Evolutionary conservation across 2,888 invertebrate genomes (phyloP).

Genomic region (Anodontia alba): DNA sequence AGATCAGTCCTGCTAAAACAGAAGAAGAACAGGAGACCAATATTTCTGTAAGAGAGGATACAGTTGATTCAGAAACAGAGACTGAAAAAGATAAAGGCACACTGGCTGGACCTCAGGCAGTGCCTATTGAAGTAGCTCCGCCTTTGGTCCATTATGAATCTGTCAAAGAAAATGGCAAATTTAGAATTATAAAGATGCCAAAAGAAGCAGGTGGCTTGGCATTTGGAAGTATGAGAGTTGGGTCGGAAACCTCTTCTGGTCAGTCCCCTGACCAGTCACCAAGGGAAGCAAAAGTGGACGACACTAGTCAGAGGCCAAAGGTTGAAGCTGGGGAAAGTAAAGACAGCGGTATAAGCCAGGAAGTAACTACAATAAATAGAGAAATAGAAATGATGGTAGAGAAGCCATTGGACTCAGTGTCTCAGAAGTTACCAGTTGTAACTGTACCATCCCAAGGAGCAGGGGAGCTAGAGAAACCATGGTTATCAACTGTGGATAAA

Average conservation of each 20-base stretch:
- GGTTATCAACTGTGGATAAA: not conserved
- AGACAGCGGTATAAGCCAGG: not conserved
- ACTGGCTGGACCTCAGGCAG: not conserved
- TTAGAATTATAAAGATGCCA: slow-evolving; percentile 56
- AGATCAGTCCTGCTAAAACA: not conserved
- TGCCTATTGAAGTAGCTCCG: slow-evolving; percentile 37
- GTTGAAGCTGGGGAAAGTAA: not conserved
- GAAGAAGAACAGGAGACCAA: not conserved
- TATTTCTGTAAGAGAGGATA: slow-evolving; percentile 4
- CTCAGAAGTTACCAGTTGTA: not conserved
- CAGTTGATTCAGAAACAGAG: not conserved
- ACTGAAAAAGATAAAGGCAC: not conserved
- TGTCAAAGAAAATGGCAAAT: slow-evolving; percentile 57
- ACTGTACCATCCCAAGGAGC: not conserved
- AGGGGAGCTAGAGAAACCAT: not conserved
- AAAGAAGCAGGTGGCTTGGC: slow-evolving; percentile 40
- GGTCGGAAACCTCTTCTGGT: slow-evolving; percentile 26
- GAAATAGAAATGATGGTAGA: slow-evolving; percentile 9
- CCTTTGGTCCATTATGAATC: slow-evolving; percentile 56
- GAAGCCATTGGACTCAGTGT: not conserved
- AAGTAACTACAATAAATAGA: not conserved
- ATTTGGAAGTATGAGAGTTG: slow-evolving; percentile 42
- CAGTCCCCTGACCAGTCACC: slow-evolving; percentile 46
- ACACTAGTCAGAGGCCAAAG: not conserved
- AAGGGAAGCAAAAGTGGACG: slow-evolving; percentile 30